A percentile compares a stretch with the other conserved stretches of the same genome.
phyloP scores from a whole-genome alignment of 2,888 invertebrate species.

The Onchidella celtica region DNA sequence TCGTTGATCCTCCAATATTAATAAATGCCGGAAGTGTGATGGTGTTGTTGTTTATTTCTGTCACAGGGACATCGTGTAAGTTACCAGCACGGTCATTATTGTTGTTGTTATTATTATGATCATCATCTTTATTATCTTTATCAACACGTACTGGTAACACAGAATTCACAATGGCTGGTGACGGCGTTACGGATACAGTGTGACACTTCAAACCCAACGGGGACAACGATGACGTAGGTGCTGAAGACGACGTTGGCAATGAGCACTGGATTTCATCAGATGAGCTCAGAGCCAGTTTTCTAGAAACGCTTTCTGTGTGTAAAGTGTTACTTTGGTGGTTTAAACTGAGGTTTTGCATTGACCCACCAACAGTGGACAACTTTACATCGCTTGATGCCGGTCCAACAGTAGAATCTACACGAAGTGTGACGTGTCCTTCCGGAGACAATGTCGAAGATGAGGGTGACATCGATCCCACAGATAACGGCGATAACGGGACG shows the following conservation, averaged over 20 bases:
- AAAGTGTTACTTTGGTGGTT: neutral
- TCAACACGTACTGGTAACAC: neutral
- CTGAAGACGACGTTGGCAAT: neutral
- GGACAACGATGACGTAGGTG: neutral
- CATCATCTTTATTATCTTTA: neutral
- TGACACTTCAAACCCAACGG: too few relatives aligned
- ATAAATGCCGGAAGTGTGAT: constrained; percentile 32
- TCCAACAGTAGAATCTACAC: too few relatives aligned
- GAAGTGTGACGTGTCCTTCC: neutral
- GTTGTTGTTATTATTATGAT: neutral
- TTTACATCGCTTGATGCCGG: too few relatives aligned
- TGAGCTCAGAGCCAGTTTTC: too few relatives aligned
- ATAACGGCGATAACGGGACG: neutral
- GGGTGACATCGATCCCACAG: neutral
- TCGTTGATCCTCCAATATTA: neutral
- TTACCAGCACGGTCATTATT: neutral
- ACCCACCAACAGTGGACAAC: too few relatives aligned
- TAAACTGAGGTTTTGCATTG: too few relatives aligned
- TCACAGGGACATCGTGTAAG: neutral
- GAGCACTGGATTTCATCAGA: too few relatives aligned
- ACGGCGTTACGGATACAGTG: neutral
- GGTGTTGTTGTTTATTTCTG: constrained; percentile 37
- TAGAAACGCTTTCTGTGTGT: too few relatives aligned
- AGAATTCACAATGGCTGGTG: neutral
- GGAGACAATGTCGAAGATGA: neutral